Conservation (phyloP, 2,888 invertebrate species). For the Kryphioiulus occultus region DNA sequence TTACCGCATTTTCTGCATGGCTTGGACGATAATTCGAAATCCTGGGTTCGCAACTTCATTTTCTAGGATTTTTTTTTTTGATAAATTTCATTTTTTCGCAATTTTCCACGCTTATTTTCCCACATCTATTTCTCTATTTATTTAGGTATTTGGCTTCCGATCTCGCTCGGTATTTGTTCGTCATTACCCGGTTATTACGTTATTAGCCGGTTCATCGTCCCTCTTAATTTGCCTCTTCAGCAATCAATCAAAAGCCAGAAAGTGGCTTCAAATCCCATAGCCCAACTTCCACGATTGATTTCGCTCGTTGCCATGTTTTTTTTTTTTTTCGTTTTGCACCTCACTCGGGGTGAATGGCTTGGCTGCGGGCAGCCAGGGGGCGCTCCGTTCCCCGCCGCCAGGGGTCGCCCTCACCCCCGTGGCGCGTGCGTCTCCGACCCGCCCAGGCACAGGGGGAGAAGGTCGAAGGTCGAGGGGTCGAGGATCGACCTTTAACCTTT, state of each 20-base stretch:
- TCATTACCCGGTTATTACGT: background rate
- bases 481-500: background rate
- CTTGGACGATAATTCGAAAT: no score
- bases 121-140: no score
- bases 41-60: no score
- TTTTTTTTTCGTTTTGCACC: background rate
- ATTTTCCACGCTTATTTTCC: no score
- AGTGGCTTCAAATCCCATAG: background rate
- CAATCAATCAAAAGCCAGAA: background rate
- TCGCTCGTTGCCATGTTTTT: background rate
- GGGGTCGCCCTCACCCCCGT: background rate
- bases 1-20: no score
- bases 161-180: no score
- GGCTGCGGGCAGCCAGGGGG: background rate
- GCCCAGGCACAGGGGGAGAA: background rate
- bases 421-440: background rate
- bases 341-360: background rate
- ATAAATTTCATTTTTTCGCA: no score
- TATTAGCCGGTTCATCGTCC: background rate
- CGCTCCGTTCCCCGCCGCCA: background rate
- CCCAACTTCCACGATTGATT: background rate
- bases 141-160: no score
- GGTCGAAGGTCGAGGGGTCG: constrained; percentile 1
- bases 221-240: background rate
- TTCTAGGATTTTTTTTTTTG: no score